Conservation (phyloP, 2,888 invertebrate species). For the Orchestes rusci region DNA sequence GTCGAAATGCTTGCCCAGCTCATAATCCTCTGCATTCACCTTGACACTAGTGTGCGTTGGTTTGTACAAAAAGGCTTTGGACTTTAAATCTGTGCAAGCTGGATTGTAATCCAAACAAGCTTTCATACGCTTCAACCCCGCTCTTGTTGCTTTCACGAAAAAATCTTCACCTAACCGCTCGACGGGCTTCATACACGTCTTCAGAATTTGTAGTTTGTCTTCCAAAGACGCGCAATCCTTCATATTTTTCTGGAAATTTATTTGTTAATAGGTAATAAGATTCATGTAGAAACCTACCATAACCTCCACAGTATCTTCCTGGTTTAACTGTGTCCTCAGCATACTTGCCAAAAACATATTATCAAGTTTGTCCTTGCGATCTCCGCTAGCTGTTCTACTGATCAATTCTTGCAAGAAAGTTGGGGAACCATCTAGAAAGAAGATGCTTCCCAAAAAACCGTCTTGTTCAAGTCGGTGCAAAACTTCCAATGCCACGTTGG, state of each 20-base stretch:
- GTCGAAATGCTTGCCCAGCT: constrained; percentile 52
- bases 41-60: constrained; percentile 27
- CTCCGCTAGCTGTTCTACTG: constrained; percentile 45
- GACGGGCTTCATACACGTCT: too few species aligned
- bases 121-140: constrained; percentile 16
- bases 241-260: constrained; percentile 10
- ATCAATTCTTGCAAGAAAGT: constrained; percentile 48
- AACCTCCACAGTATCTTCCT: too few species aligned
- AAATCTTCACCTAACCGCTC: too few species aligned
- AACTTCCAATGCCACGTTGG: constrained; percentile 69
- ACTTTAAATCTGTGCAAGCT: constrained; percentile 23
- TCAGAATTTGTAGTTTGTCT: constrained; percentile 4
- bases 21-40: too few species aligned
- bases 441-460: constrained; percentile 55
- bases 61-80: constrained; percentile 27
- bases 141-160: background rate
- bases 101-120: constrained; percentile 26
- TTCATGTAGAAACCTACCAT: too few species aligned
- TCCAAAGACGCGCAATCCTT: constrained; percentile 1
- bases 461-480: constrained; percentile 61
- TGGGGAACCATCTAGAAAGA: constrained; percentile 77
- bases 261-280: too few species aligned
- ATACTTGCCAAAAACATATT: constrained; percentile 49
- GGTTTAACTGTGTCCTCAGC: background rate
- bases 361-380: constrained; percentile 44